Conservation (phyloP, 1,140 invertebrate genomes). For the Caenorhabditis tropicalis region DNA sequence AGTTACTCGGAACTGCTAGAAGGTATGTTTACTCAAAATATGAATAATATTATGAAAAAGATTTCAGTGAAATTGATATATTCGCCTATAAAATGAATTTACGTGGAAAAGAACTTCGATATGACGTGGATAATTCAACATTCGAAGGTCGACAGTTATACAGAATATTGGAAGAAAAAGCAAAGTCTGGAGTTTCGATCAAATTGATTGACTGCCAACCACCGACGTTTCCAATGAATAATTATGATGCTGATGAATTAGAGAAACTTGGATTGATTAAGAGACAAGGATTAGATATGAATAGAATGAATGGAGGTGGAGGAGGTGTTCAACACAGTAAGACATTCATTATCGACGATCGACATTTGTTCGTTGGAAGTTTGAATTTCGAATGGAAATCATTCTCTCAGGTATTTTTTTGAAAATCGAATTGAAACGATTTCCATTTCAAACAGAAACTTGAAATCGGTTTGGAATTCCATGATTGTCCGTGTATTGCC, state of each 20-base stretch:
- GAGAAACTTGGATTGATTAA: conserved; percentile 26
- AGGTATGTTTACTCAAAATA: neutral
- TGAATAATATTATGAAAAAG: neutral
- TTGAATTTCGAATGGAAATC: conserved; percentile 32
- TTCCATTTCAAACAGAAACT: neutral
- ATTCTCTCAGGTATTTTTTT: neutral
- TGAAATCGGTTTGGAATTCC: conserved; percentile 2
- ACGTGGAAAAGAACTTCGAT: neutral
- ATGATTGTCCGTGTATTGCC: conserved; percentile 14
- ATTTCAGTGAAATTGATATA: conserved; percentile 21
- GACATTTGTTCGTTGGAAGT: conserved; percentile 36
- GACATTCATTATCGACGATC: neutral
- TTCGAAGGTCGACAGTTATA: conserved; percentile 17
- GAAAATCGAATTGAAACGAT: neutral
- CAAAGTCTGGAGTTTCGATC: conserved; percentile 1
- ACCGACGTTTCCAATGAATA: neutral
- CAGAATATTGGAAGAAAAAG: neutral
- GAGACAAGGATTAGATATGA: conserved; percentile 26
- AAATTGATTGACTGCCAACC: conserved; percentile 30
- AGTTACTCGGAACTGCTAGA: neutral
- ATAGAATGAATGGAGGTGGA: conserved; percentile 11
- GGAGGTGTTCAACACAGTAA: conserved; percentile 31
- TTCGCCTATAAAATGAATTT: conserved; percentile 31
- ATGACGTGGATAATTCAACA: conserved; percentile 23
- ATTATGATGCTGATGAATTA: conserved; percentile 24